A percentile compares a stretch with the other conserved stretches of the same genome.
These are phyloP conservation scores for Corapipo altera DNA, from an alignment of 2,113 vertebrate genomes.

Conservation along the genomic window DNA sequence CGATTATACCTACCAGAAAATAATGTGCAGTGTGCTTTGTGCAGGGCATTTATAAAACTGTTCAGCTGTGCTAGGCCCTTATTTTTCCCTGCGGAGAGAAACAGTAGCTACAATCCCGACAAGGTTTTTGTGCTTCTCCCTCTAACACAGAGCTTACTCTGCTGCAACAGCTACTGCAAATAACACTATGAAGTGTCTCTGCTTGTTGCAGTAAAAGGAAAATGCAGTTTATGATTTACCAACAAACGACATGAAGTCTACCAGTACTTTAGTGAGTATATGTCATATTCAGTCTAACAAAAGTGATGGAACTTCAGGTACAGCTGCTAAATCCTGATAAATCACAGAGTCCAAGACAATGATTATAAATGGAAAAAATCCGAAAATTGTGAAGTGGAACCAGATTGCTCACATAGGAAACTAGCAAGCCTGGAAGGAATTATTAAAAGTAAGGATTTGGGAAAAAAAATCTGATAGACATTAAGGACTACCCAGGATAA, in stretches of 20 bases:
- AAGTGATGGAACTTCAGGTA: background rate
- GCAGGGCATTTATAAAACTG: conserved; percentile 18
- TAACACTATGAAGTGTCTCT: conserved; percentile 9
- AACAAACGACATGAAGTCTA: conserved; percentile 7
- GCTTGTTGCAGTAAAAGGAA: conserved; percentile 20
- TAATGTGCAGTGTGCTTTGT: conserved; percentile 29
- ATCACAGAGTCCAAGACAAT: background rate
- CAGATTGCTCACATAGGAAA: background rate
- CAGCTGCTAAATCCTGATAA: background rate
- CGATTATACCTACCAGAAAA: conserved; percentile 29
- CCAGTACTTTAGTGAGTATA: background rate
- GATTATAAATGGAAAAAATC: background rate
- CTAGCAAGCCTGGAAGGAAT: background rate
- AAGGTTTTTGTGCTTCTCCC: background rate
- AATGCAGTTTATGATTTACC: conserved; percentile 35
- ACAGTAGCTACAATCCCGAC: background rate
- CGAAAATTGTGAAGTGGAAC: background rate
- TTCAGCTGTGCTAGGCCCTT: conserved; percentile 6
- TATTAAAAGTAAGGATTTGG: background rate
- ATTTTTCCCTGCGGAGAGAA: background rate
- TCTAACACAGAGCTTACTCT: background rate
- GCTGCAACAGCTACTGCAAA: conserved; percentile 13
- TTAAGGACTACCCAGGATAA: background rate
- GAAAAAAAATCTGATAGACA: background rate
- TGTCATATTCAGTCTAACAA: background rate